phyloP scores from a whole-genome alignment of 2,113 vertebrate genomes.

The Tor tambroides region DNA sequence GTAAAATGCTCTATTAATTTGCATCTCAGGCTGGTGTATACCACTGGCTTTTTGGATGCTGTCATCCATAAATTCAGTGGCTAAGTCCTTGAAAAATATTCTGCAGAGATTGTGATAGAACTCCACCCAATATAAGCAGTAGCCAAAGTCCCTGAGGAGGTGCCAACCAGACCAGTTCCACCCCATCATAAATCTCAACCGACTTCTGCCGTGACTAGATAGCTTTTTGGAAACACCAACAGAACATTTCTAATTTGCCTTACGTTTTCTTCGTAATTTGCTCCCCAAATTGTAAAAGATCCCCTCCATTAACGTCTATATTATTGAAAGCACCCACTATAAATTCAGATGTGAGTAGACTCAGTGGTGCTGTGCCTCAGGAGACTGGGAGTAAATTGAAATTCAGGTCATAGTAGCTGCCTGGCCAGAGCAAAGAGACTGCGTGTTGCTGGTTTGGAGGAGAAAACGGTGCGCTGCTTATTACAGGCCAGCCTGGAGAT shows the following conservation, averaged over 20 bases:
- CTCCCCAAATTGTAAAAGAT: neutral
- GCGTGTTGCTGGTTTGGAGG: slow-evolving; percentile 46
- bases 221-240: neutral
- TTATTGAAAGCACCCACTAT: neutral
- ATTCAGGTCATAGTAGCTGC: slow-evolving; percentile 47
- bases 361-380: slow-evolving; percentile 12
- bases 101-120: neutral
- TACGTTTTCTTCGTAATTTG: slow-evolving; percentile 1
- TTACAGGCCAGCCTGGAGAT: slow-evolving; percentile 43
- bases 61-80: slow-evolving; percentile 2
- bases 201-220: neutral
- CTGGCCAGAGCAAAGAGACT: slow-evolving; percentile 30
- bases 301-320: slow-evolving; percentile 1
- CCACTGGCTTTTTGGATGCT: neutral
- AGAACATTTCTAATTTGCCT: slow-evolving; percentile 12
- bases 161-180: neutral
- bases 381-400: slow-evolving; percentile 27
- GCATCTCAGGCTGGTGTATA: neutral
- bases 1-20: neutral
- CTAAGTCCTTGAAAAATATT: neutral
- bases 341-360: slow-evolving; percentile 36
- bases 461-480: slow-evolving; percentile 43
- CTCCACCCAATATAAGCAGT: neutral
- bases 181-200: neutral
- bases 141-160: neutral